A percentile compares a stretch with the other conserved stretches of the same genome.
Conservation (phyloP, 2,113 vertebrate genomes). For the Globicephala melas region DNA sequence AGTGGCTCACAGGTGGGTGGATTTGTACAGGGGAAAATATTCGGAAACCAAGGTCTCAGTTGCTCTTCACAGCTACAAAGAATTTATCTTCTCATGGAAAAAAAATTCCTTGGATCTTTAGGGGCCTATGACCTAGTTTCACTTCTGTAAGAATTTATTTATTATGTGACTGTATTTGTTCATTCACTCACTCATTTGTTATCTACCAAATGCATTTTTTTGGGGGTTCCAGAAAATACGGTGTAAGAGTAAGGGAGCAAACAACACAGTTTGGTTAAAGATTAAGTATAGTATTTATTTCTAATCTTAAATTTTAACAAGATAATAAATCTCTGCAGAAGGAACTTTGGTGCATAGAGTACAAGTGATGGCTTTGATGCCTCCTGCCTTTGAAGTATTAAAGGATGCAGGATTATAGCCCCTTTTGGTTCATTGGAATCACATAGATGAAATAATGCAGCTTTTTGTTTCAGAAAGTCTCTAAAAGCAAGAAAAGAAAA, state of each 20-base stretch:
- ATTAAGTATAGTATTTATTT: constrained; percentile 14
- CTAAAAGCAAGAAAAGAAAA: not conserved
- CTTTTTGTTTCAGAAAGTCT: constrained; percentile 17
- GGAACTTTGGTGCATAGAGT: not conserved
- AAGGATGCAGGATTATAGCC: not conserved
- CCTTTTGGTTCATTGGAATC: not conserved
- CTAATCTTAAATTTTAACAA: not conserved
- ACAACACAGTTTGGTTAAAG: not conserved
- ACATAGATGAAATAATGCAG: not conserved
- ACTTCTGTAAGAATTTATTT: not conserved
- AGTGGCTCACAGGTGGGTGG: not conserved
- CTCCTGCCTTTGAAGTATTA: not conserved
- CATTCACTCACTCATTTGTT: not conserved
- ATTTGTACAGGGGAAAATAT: not conserved
- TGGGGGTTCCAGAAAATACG: too few relatives aligned
- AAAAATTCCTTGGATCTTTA: not conserved
- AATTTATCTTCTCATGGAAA: not conserved
- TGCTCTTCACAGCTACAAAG: not conserved
- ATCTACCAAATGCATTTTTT: not conserved
- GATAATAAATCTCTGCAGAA: not conserved
- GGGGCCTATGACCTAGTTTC: not conserved
- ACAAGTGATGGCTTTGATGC: not conserved
- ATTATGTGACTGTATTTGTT: not conserved
- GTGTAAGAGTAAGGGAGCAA: too few relatives aligned
- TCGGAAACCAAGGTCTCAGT: not conserved